Percentiles rank a stretch among this genome's conserved stretches.
phyloP scores from a whole-genome alignment of 2,888 invertebrate species.

The Drosophila helvetica region DNA sequence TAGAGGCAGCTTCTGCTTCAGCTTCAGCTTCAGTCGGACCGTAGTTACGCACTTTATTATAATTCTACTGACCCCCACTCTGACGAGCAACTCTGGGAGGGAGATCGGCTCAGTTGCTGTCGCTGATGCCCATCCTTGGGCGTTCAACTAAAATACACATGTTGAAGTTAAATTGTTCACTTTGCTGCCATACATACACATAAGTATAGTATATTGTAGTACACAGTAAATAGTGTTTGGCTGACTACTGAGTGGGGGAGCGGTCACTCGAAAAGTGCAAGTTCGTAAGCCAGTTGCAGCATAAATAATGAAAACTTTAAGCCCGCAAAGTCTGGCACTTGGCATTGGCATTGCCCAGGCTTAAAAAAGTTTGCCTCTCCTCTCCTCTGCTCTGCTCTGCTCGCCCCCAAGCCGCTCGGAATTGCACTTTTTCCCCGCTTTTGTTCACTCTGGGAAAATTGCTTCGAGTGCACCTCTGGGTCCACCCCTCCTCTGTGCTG shows the following conservation, averaged over 20 bases:
- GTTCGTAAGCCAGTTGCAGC: conserved; percentile 10
- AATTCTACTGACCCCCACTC: neutral
- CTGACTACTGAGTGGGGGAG: neutral
- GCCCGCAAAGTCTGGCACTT: conserved; percentile 17
- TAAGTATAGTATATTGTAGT: too few relatives aligned
- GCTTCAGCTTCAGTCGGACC: too few relatives aligned
- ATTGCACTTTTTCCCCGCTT: conserved; percentile 1
- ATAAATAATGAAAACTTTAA: conserved; percentile 27
- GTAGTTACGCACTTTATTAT: neutral
- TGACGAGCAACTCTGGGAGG: neutral
- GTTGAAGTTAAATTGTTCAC: neutral
- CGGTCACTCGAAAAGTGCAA: neutral
- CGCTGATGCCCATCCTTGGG: neutral
- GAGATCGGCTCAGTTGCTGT: neutral
- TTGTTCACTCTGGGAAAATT: conserved; percentile 21
- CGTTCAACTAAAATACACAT: neutral
- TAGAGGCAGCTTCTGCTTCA: neutral
- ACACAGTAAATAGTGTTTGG: neutral
- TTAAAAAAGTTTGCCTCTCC: neutral
- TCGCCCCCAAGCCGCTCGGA: neutral
- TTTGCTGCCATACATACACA: too few relatives aligned
- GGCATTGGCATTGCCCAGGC: neutral
- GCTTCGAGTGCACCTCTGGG: neutral
- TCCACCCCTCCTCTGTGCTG: neutral
- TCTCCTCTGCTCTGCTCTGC: neutral